phyloP scores from a whole-genome alignment of 2,113 vertebrate species.

The Myotis brandtii region DNA sequence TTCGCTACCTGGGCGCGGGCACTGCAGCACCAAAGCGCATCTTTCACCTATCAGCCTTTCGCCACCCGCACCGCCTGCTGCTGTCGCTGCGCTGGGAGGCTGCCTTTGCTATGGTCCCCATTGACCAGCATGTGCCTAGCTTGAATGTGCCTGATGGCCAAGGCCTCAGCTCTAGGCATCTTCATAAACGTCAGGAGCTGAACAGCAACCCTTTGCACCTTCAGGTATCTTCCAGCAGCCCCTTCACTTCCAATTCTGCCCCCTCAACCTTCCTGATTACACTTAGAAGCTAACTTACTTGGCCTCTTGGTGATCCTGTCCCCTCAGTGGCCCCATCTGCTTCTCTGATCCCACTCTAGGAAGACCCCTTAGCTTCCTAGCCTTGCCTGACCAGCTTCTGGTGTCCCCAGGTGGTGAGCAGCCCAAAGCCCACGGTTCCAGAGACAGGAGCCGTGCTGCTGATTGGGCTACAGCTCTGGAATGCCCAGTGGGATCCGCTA shows the following conservation, averaged over 20 bases:
- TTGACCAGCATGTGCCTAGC: not conserved
- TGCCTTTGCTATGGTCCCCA: not conserved
- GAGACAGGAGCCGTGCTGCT: constrained; percentile 80
- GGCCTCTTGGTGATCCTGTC: not conserved
- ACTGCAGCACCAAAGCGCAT: not conserved
- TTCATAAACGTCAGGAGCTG: not conserved
- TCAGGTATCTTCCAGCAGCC: constrained; percentile 49
- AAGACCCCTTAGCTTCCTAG: not conserved
- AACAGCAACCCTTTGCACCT: constrained; percentile 51
- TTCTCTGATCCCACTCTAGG: not conserved
- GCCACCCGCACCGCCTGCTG: constrained; percentile 85
- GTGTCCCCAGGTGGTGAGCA: constrained; percentile 71
- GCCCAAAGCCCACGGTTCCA: constrained; percentile 62
- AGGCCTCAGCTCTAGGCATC: not conserved
- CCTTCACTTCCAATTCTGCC: not conserved
- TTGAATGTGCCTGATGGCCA: not conserved
- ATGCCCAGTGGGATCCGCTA: constrained; percentile 87
- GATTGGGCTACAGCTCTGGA: constrained; percentile 87
- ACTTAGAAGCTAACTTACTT: not conserved
- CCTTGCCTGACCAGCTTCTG: not conserved
- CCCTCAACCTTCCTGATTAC: not conserved
- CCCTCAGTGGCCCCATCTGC: not conserved
- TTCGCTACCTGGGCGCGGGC: constrained; percentile 77
- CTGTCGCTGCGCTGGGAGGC: constrained; percentile 86
- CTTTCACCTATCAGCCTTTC: constrained; percentile 88